phyloP scores from a whole-genome alignment of 2,888 invertebrate genomes.

The Sussaba pulchella region DNA sequence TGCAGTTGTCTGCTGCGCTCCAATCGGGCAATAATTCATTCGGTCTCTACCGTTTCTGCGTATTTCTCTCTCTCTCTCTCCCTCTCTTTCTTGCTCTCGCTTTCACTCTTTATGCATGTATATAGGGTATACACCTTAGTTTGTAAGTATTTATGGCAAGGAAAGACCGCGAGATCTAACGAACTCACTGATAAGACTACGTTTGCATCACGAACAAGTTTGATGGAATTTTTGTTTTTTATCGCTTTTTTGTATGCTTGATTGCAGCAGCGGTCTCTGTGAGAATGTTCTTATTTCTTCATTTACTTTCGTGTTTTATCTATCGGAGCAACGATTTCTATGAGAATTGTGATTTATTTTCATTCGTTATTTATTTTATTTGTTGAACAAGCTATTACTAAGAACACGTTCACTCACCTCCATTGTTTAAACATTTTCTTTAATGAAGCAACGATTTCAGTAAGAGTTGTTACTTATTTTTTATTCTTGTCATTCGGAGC shows the following conservation, averaged over 20 bases:
- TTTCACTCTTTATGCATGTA: background rate
- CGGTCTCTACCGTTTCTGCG: conserved; percentile 28
- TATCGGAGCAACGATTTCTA: background rate
- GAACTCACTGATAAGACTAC: conserved; percentile 10
- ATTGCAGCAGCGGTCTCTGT: no score
- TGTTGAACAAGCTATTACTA: background rate
- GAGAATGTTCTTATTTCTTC: no score
- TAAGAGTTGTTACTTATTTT: no score
- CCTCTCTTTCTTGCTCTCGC: no score
- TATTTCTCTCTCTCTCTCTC: background rate
- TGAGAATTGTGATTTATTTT: no score
- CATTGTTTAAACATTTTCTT: no score
- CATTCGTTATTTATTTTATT: no score
- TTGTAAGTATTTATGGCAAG: conserved; percentile 12
- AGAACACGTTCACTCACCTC: no score
- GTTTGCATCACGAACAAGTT: conserved; percentile 6
- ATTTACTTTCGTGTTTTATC: background rate
- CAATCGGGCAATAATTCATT: conserved; percentile 63
- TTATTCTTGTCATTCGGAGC: no score
- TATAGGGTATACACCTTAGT: background rate
- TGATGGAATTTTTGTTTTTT: background rate
- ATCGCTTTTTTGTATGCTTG: background rate
- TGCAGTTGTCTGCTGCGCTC: conserved; percentile 57
- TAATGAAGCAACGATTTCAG: no score
- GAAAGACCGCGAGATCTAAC: conserved; percentile 21